Evolutionary conservation across 2,888 invertebrate genomes (phyloP).

Genomic region (Orthonychiurus folsomi): DNA sequence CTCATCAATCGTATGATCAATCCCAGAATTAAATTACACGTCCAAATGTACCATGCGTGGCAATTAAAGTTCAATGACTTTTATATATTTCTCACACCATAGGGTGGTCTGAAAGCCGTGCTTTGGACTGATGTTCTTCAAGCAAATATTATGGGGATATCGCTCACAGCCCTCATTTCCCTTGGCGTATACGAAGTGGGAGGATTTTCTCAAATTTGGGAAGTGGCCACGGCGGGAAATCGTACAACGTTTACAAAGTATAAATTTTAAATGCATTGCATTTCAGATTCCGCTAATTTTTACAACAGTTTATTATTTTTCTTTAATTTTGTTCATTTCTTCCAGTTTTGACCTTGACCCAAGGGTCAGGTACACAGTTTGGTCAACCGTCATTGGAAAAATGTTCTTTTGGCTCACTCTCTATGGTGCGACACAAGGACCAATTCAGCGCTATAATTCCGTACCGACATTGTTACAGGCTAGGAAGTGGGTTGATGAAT

Average conservation of each 20-base stretch:
- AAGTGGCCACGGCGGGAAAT: conserved; percentile 21
- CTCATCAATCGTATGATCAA: conserved; percentile 26
- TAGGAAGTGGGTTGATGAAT: conserved; percentile 1
- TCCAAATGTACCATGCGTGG: too few relatives aligned
- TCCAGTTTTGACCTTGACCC: conserved; percentile 33
- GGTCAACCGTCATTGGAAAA: conserved; percentile 30
- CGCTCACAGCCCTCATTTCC: conserved; percentile 24
- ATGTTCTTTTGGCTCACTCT: conserved; percentile 31
- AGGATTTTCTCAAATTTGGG: conserved; percentile 28
- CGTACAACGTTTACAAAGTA: conserved; percentile 19
- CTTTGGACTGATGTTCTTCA: conserved; percentile 33
- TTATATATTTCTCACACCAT: conserved; percentile 22
- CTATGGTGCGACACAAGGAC: conserved; percentile 23
- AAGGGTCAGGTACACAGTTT: conserved; percentile 34
- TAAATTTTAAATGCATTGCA: background rate
- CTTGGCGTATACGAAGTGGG: conserved; percentile 30
- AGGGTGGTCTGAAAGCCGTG: conserved; percentile 37
- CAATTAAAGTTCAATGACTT: conserved; percentile 6
- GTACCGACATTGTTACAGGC: conserved; percentile 7
- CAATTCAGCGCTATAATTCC: conserved; percentile 25
- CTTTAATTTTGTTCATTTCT: background rate
- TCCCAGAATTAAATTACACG: background rate
- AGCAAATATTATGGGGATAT: conserved; percentile 29
- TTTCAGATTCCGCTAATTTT: background rate
- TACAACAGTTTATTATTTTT: background rate